Base-by-base conservation (phyloP, 2,113 vertebrate genomes). In the human (Homo sapiens) region DNA sequence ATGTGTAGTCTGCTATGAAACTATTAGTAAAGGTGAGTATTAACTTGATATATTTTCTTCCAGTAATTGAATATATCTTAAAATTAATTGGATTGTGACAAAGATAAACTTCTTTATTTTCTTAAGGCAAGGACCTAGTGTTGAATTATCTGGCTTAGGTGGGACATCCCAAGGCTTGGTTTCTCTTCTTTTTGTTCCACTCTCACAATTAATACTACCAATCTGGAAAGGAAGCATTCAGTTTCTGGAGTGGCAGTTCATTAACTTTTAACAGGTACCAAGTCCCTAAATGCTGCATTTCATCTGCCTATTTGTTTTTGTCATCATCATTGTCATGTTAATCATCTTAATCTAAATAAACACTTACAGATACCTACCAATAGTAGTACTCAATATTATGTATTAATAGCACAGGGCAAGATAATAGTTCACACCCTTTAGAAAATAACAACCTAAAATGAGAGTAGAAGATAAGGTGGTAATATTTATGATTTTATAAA, bases 1-100 rank as follows among this genome's bases (percentile, higher is more conserved):
- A 68, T 99, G 99, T 96, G 98, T 99, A 97, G 75, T 99, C 98
- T 99, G 99, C 98, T 99, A 99, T 50, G 98, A 99, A 43, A 97
- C 98, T 81, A 99, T 99, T 97, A 99, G 98, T 98, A 99, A 98
- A 99, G 99, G 99, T 99, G 99, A 99, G 99, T 98, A 86, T 88
- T 87, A 85, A 80, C 55, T 25, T 94, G 90, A 83, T 81, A n/a
- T 90, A 35, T 50, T 96, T 97, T 93, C 90, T 72, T 84, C 52
- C 72, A 91, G 85, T 91, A 94, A 94, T 75, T 98, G n/a, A 97
- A 91, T 78, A 50, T 86, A 82, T 85, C 64, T 90, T 96, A 40
- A 95, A 93, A 94, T 85, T 57, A 96, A 89, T 10, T 89, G 76
- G 75, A 97, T 97, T 97, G 61, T 97, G 97, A 97, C 96, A 92